These are phyloP conservation scores for Heliothis virescens DNA, from an alignment of 1,140 invertebrate species.

Conservation along the genomic window DNA sequence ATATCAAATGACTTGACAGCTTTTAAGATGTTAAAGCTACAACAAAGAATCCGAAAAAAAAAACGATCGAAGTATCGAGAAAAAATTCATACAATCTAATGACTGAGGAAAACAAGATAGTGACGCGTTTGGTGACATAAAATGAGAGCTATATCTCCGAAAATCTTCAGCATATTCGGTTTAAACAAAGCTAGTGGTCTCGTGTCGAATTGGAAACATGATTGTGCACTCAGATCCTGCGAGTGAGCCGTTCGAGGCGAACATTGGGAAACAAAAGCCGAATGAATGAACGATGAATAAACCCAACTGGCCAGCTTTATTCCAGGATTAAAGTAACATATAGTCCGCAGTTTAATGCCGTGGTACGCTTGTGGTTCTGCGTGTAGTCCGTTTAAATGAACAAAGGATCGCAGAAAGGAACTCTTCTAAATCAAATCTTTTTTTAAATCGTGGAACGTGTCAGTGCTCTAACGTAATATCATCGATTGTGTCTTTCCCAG, in stretches of 20 bases:
- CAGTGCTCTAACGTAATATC: too few relatives aligned
- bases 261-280: conserved; percentile 28
- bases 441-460: too few relatives aligned
- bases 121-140: background rate
- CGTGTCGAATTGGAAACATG: conserved; percentile 60
- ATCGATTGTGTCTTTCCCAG: too few relatives aligned
- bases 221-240: conserved; percentile 60
- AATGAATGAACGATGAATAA: conserved; percentile 42
- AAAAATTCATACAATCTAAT: background rate
- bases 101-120: too few relatives aligned
- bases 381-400: too few relatives aligned
- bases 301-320: conserved; percentile 20
- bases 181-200: conserved; percentile 50
- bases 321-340: background rate
- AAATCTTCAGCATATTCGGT: conserved; percentile 37
- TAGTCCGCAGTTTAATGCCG: background rate
- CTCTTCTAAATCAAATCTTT: too few relatives aligned
- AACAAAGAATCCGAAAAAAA: background rate
- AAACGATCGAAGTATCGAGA: background rate
- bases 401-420: too few relatives aligned
- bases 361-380: too few relatives aligned
- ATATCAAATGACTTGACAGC: background rate
- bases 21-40: conserved; percentile 1
- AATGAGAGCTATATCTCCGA: background rate
- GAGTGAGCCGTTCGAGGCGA: conserved; percentile 11